Conservation (phyloP, 2,113 vertebrate genomes). For the Irena cyanogastra region DNA sequence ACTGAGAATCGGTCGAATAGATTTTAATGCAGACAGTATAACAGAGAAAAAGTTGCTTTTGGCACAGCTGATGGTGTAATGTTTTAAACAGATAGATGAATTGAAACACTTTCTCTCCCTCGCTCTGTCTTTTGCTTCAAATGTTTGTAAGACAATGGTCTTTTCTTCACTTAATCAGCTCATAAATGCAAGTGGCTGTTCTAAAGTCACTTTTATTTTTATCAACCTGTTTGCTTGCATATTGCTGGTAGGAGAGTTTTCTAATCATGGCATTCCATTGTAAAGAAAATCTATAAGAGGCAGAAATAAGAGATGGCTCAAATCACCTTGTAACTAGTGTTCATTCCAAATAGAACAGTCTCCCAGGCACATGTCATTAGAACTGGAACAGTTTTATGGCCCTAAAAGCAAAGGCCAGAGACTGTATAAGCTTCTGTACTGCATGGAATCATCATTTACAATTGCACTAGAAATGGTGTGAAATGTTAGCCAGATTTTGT, state of each 20-base stretch:
- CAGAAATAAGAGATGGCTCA: background rate
- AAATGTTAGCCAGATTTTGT: background rate
- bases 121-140: background rate
- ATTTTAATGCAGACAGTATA: background rate
- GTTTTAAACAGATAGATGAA: background rate
- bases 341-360: background rate
- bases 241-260: background rate
- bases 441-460: background rate
- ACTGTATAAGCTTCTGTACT: background rate
- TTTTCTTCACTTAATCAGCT: background rate
- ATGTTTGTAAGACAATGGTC: background rate
- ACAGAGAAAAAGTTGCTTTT: background rate
- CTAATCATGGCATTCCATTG: background rate
- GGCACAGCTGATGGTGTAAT: background rate
- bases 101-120: background rate
- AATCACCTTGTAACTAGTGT: background rate
- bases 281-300: background rate
- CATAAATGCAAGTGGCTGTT: background rate
- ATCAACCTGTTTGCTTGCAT: background rate
- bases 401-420: slow-evolving; percentile 11
- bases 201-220: background rate
- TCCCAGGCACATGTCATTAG: background rate
- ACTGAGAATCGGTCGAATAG: background rate
- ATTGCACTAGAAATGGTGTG: background rate
- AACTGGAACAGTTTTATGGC: slow-evolving; percentile 12